Base-by-base conservation (phyloP, 2,797 vertebrate species). In the Rhynchonycteris naso region DNA sequence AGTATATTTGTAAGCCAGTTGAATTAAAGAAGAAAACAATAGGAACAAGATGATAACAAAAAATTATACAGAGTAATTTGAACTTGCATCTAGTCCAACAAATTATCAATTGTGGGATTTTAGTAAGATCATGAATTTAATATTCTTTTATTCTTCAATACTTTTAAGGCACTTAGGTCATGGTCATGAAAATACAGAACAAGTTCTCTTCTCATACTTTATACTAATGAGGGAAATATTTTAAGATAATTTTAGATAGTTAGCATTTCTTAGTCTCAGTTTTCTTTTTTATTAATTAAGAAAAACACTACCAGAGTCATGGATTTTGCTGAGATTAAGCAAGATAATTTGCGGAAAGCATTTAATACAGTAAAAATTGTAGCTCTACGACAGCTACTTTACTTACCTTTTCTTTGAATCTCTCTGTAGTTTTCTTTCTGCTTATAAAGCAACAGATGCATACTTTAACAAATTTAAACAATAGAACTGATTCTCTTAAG, bases 381-480 rank as follows among this genome's bases (percentile, higher is more conserved):
- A 82, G 58, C 43, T 90, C 63, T 65, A n/a, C 33, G 18, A 2
- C 43, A 30, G 8, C 61, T 87, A 75, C 26, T 69, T 21, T 21
- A 63, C 74, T 86, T 87, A 91, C 59, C 18, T 89, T 94, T 82
- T 85, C n/a, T 58, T 89, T 38, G 21, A 82, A 75, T 86, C 19
- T 84, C n/a, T 83, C 8, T 61, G 18, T 22, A 24, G 22, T n/a
- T 72, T 38, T 84, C 80, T 87, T 90, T 18, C 59, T 96, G 28
- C 61, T 88, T 95, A 22, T 33, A 88, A 86, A 93, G 65, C 12
- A 95, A 54, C 11, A 54, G 3, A 65, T 35, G 22, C 28, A 80
- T 78, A 78, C 26, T 88, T 96, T 69, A 78, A 59, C 35, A 92
- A 28, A 78, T 69, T 94, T 92, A 63, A 88, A 93, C 43, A 80